Conservation (phyloP, 2,797 vertebrate genomes). For the Chloroceryle amazona region DNA sequence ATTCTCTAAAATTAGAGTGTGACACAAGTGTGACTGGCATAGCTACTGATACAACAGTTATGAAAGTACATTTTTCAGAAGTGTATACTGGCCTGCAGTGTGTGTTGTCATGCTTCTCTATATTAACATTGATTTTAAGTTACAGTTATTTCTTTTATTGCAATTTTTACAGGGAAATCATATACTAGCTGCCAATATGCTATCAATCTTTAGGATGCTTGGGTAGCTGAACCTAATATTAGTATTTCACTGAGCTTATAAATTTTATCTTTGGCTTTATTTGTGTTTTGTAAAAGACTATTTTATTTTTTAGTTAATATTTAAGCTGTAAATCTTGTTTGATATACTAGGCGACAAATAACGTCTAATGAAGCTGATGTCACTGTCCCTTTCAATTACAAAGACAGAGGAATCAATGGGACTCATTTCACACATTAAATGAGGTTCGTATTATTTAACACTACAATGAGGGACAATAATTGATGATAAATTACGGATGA, state of each 20-base stretch:
- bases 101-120: conserved; percentile 1
- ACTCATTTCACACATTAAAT: conserved; percentile 63
- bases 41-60: neutral
- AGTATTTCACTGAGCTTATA: conserved; percentile 25
- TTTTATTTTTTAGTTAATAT: neutral
- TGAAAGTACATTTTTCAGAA: conserved; percentile 43
- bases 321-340: conserved; percentile 52
- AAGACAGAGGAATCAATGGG: conserved; percentile 65
- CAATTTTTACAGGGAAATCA: neutral
- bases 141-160: conserved; percentile 13
- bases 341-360: conserved; percentile 35
- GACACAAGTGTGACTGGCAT: neutral
- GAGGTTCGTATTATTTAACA: conserved; percentile 52
- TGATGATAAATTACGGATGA: conserved; percentile 57
- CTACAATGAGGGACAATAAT: conserved; percentile 38
- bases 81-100: neutral
- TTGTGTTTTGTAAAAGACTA: conserved; percentile 6
- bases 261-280: conserved; percentile 26
- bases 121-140: conserved; percentile 54
- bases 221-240: neutral
- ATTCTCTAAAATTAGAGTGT: neutral
- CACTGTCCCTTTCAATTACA: conserved; percentile 68
- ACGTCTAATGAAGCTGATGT: conserved; percentile 45
- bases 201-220: neutral
- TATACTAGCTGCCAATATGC: neutral